Base-by-base conservation (phyloP, 2,113 vertebrate genomes). In the Tetraodon nigroviridis region DNA sequence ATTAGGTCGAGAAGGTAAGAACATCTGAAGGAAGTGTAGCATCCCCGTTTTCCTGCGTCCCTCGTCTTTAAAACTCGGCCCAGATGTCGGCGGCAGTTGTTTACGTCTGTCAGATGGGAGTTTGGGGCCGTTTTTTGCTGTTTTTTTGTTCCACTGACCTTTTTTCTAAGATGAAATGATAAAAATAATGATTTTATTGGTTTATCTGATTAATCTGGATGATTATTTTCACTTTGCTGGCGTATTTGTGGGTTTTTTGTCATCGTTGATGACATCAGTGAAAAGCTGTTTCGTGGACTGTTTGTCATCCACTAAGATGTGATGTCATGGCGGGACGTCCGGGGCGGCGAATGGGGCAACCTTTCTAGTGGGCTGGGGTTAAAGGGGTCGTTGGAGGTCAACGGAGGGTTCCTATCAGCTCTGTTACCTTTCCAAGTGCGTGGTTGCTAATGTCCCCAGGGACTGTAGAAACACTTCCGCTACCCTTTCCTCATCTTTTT, bases 301-400 rank as follows among this genome's bases (percentile, higher is more conserved):
- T 37, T 37, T 37, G 32, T 37, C 32, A 37, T 37, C 32, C 32
- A 11, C 32, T 37, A 37, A 37, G 32, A 3, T 37, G 11, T 37
- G 8, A 37, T 37, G 32, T 37, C 24, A 27, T 27, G 24, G 7
- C 24, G 24, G 24, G 24, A 27, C 24, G 4, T 27, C 24, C 24
- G 24, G 24, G 5, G 3, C 24, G 24, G 24, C 24, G 24, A 6
- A 27, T 27, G 24, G 24, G 24, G 24, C 24, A 5, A 27, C 24
- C 24, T 27, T 27, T 27, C 24, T 27, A 27, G 24, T 27, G 5
- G 24, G 7, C 24, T 27, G 61, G 56, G 82, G 81, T 85, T 81
- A 86, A 80, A 81, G 83, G 85, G 81, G 79, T 80, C 24, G 87
- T 64, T 62, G 70, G 75, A 84, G 85, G 82, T 86, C 83, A 85